Evolutionary conservation across 2,888 invertebrate species (phyloP), one percentile per base, ranked within the genome.

Genomic region (Dichetophora obliterata): DNA sequence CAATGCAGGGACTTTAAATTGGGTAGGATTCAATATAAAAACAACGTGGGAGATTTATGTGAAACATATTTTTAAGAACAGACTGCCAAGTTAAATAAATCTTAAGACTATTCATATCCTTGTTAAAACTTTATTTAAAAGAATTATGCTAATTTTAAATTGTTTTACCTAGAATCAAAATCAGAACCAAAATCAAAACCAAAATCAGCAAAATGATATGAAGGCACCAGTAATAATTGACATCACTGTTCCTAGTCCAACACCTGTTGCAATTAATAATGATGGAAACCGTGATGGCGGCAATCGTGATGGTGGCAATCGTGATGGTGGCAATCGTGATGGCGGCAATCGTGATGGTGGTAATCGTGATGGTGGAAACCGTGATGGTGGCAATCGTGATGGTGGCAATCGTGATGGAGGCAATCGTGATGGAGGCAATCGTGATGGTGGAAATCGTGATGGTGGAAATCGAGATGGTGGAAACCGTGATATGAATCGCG

Each of bases 401-500:
- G 63, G 79, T 52, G 76, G 77, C n/a, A 37, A 19, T 9, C 69
- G 74, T 9, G 80, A 78, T 57, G 77, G 79, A 11, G 76, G 69
- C 14, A 75, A 78, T 50, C 78, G 80, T 9, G 43, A n/a, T 50
- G 75, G 68, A 78, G 85, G 85, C 79, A 85, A 86, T 70, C 82
- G 77, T 16, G 78, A 79, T 14, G 78, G 80, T 34, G 79, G 79
- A 66, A 80, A 77, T 79, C 82, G 80, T 31, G 74, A 74, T 71
- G 73, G 75, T 19, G 69, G 63, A 11, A 77, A 76, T 61, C 77
- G 83, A 48, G 86, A 84, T 1, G 80, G 80, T 6, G 82, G 84
- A 22, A 63, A 63, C 31, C 27, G 31, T 16, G 27, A 8, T 24
- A 19, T 54, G n/a, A 61, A 61, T 31, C 54, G 54, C 6, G 24